Percentiles rank a stretch among this genome's conserved stretches.
Conservation (phyloP, 1,140 invertebrate genomes). For the Bombus balteatus region DNA sequence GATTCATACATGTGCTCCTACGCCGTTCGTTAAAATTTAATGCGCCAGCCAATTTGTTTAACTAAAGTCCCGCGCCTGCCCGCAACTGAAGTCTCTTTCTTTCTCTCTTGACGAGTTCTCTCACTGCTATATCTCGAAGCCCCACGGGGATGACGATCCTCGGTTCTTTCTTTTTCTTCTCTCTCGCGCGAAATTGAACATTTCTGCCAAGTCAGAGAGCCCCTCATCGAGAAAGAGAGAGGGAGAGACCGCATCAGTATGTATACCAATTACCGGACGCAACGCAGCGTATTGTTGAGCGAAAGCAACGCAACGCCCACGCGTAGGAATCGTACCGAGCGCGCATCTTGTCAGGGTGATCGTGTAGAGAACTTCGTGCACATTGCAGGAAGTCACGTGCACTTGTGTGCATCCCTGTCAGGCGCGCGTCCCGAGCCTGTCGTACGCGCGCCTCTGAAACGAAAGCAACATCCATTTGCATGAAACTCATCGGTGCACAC, state of each 20-base stretch:
- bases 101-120: neutral
- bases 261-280: conserved; percentile 45
- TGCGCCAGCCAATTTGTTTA: conserved; percentile 8
- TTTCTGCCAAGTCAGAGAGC: conserved; percentile 43
- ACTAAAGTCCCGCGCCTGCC: neutral
- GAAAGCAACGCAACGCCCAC: conserved; percentile 60
- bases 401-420: conserved; percentile 39
- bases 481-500: neutral
- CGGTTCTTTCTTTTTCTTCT: neutral
- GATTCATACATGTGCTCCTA: conserved; percentile 7
- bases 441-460: conserved; percentile 16
- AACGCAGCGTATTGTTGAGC: conserved; percentile 43
- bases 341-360: conserved; percentile 35
- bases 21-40: conserved; percentile 29
- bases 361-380: conserved; percentile 9
- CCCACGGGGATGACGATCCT: neutral
- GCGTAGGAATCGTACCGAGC: conserved; percentile 1
- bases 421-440: too few relatives aligned
- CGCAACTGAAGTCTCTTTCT: neutral
- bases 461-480: conserved; percentile 37
- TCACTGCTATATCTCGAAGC: too few relatives aligned
- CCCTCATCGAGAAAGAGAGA: neutral
- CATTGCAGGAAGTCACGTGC: conserved; percentile 50
- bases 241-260: neutral
- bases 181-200: conserved; percentile 12